Conservation (phyloP, 2,888 invertebrate genomes). For the Choristoneura rosaceana region DNA sequence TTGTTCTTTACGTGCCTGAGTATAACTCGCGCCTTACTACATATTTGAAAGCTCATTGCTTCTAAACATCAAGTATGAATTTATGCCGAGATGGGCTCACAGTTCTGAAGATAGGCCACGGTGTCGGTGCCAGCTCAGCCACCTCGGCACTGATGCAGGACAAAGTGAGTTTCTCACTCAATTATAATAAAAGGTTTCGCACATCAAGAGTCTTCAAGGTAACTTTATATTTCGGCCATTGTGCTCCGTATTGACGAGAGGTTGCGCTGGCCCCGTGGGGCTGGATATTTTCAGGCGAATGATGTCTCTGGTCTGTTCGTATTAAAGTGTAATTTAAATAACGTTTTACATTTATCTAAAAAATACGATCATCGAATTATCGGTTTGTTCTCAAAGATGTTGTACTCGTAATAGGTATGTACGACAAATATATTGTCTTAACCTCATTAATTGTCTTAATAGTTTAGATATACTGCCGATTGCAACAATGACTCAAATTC, state of each 20-base stretch:
- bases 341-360: too few species aligned
- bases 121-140: background rate
- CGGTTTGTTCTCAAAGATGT: too few species aligned
- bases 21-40: background rate
- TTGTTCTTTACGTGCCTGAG: background rate
- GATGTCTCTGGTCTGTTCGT: too few species aligned
- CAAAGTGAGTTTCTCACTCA: background rate
- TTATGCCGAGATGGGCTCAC: constrained; percentile 2
- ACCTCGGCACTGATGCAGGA: background rate
- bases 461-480: too few species aligned
- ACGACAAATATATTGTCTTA: too few species aligned
- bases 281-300: background rate
- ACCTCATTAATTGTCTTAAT: too few species aligned
- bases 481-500: too few species aligned
- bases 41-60: background rate
- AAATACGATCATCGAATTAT: too few species aligned
- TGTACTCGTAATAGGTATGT: too few species aligned
- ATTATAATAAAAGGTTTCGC: background rate
- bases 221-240: constrained; percentile 1
- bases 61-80: background rate
- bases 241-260: background rate
- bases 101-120: constrained; percentile 6
- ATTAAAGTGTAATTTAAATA: too few species aligned
- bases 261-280: background rate
- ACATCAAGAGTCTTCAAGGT: background rate